A percentile compares a stretch with the other conserved stretches of the same genome.
Conservation (phyloP, 92 coral and sea anemone species). For the Micromussa lordhowensis region DNA sequence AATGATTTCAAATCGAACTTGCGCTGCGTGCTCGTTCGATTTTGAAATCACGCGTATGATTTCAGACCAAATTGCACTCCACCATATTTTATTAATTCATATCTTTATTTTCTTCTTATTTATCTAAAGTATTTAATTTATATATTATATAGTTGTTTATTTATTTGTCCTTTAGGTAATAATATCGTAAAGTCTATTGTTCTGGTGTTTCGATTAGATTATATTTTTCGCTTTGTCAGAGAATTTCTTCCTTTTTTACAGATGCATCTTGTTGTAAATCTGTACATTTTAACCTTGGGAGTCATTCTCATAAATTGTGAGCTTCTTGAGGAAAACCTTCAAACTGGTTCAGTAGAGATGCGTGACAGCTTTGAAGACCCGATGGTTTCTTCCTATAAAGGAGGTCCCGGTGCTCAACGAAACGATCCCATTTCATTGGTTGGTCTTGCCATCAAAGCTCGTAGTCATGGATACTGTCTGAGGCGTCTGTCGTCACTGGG, state of each 20-base stretch:
- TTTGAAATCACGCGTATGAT: too few species aligned
- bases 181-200: background rate
- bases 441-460: background rate
- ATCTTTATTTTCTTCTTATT: background rate
- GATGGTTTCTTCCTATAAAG: background rate
- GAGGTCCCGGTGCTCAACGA: background rate
- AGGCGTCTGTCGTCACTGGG: slow-evolving; percentile 18
- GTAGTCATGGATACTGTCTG: slow-evolving; percentile 11
- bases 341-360: background rate
- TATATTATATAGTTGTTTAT: background rate
- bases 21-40: too few species aligned
- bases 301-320: background rate
- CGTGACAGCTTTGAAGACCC: background rate
- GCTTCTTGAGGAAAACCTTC: background rate
- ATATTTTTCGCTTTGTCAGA: background rate
- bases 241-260: background rate
- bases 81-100: too few species aligned
- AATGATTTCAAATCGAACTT: too few species aligned
- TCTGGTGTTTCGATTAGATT: background rate
- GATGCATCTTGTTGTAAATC: slow-evolving; percentile 9
- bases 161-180: background rate
- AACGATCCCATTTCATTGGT: background rate
- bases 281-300: background rate
- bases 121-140: background rate
- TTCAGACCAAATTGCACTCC: too few species aligned